Base-by-base conservation (phyloP, 2,113 vertebrate genomes). In the Actenoides lindsayi region DNA sequence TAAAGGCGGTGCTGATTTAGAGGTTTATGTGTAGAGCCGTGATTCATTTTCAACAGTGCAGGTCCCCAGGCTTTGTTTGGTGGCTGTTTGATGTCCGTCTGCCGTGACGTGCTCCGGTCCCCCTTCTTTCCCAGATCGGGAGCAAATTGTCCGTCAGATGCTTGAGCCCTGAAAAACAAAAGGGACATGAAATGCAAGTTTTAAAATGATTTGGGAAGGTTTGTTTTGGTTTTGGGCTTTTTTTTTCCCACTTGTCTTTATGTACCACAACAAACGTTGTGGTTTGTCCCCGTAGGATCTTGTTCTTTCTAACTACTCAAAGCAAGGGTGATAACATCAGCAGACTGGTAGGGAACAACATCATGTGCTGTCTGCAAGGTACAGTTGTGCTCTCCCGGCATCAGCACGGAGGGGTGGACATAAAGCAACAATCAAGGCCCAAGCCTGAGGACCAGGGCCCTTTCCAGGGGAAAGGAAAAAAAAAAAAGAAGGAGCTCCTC, bases 231-330 rank as follows among this genome's bases (percentile, higher is more conserved):
- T 48, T 79, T 24, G 41, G 41, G 41, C n/a, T 59, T 86, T 73
- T 48, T 13, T 13, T 50, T 21, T 13, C 57, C 50, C 6, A 14
- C n/a, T 41, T 20, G 9, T 41, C 62, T 87, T 54, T 33, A 12
- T 27, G 48, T 68, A 71, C 70, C 94, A 85, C 90, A 82, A 68
- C 48, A 91, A 77, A 54, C 2, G 0, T 23, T 31, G 31, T n/a
- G 57, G 62, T 85, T 93, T 96, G 90, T 94, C 90, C 16, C 11
- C 56, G 81, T 50, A 84, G 81, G 30, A 75, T 59, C 39, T 91
- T 37, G 39, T 69, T 92, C 73, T 82, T 82, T 78, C 60, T 62
- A 11, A 7, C 69, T 89, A 2, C 78, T 93, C 74, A 84, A 37
- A 85, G 84, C 23, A 60, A 11, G 0, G 3, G 62, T 15, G 90